phyloP scores from a whole-genome alignment of 2,113 vertebrate species.

The Microcebus jonahi region DNA sequence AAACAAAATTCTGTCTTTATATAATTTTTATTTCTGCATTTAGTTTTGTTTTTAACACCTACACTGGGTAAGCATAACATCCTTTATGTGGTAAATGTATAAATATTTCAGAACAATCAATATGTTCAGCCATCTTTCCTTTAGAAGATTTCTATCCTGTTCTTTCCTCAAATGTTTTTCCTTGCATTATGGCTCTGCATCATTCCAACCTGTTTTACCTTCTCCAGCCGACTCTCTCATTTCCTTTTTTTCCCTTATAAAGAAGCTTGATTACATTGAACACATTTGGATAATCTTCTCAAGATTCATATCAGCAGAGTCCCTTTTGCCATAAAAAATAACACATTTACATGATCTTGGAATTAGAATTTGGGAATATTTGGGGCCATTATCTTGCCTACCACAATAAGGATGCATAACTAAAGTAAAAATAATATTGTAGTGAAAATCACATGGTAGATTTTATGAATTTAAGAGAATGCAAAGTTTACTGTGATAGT shows the following conservation, averaged over 20 bases:
- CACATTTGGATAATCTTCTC: background rate
- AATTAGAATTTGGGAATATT: background rate
- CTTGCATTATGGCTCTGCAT: background rate
- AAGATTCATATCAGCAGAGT: background rate
- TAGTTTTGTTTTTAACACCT: background rate
- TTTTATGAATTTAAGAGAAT: background rate
- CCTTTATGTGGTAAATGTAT: background rate
- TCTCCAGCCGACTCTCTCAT: background rate
- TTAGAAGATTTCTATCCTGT: background rate
- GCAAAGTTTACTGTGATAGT: background rate
- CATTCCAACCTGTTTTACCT: background rate
- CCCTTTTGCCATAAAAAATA: background rate
- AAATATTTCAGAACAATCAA: background rate
- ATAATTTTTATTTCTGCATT: background rate
- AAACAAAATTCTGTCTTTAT: background rate
- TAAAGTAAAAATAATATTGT: background rate
- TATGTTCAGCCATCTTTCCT: background rate
- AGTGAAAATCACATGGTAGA: background rate
- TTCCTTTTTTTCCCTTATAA: background rate
- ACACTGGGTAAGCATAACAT: background rate
- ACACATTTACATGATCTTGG: background rate
- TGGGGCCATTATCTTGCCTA: background rate
- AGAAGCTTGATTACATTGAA: background rate
- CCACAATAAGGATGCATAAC: background rate
- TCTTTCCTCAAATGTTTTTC: background rate